Percentiles rank a stretch among this genome's conserved stretches.
Conservation (phyloP, 2,797 vertebrate genomes). For the Chelidonichthys spinosus region DNA sequence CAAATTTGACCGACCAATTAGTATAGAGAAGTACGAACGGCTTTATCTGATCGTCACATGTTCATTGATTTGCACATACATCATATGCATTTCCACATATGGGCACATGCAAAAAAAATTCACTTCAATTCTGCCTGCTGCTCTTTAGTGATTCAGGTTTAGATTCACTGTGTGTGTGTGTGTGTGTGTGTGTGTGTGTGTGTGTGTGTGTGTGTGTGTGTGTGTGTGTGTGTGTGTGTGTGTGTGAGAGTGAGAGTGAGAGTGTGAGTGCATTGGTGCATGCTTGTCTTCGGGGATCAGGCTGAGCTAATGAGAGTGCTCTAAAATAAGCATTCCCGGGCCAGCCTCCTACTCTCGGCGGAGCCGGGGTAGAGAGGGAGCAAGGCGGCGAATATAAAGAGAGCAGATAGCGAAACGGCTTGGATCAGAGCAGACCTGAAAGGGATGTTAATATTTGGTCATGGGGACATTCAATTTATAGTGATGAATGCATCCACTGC, state of each 20-base stretch:
- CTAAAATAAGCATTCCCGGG: constrained; percentile 78
- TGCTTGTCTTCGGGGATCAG: constrained; percentile 59
- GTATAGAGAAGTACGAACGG: constrained; percentile 90
- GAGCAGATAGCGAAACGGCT: constrained; percentile 17
- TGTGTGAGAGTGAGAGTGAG: background rate
- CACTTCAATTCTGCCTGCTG: constrained; percentile 6
- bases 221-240: constrained; percentile 7
- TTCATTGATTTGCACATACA: background rate
- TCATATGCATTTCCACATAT: background rate
- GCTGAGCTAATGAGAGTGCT: constrained; percentile 78
- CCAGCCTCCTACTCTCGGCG: constrained; percentile 57
- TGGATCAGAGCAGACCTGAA: constrained; percentile 4
- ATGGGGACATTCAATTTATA: constrained; percentile 5
- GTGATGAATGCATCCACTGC: background rate
- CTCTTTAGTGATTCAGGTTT: constrained; percentile 33
- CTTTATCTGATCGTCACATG: background rate
- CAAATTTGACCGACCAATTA: constrained; percentile 96
- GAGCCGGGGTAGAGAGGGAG: constrained; percentile 35
- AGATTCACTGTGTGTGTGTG: constrained; percentile 10
- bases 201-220: constrained; percentile 1
- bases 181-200: constrained; percentile 7
- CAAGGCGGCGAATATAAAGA: constrained; percentile 31
- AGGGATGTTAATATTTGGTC: constrained; percentile 27
- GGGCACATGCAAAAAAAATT: constrained; percentile 11
- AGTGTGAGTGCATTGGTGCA: background rate